phyloP scores from a whole-genome alignment of 2,888 invertebrate genomes.

The Coleophora deauratella region DNA sequence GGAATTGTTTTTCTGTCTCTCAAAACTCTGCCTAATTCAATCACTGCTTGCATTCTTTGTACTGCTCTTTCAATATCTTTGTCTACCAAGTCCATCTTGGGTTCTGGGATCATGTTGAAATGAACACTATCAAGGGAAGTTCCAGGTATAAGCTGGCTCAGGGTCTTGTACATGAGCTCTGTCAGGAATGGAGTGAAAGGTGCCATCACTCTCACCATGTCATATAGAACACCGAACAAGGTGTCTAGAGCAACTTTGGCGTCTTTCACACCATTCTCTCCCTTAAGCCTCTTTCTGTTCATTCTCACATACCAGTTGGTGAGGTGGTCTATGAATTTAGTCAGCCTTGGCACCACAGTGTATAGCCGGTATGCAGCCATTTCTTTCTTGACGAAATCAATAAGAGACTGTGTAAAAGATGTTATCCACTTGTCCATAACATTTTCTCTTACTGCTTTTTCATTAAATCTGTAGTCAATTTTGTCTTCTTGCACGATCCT shows the following conservation, averaged over 20 bases:
- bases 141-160: slow-evolving; percentile 78
- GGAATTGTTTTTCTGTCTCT: slow-evolving; percentile 95
- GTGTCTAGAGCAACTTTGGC: slow-evolving; percentile 90
- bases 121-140: slow-evolving; percentile 86
- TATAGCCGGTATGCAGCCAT: slow-evolving; percentile 96
- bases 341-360: slow-evolving; percentile 93
- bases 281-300: slow-evolving; percentile 96
- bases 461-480: slow-evolving; percentile 70
- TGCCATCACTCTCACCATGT: slow-evolving; percentile 94
- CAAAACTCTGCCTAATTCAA: slow-evolving; percentile 94
- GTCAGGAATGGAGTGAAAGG: slow-evolving; percentile 98
- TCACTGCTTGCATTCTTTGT: slow-evolving; percentile 93
- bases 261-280: slow-evolving; percentile 87
- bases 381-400: slow-evolving; percentile 90
- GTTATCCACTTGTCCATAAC: slow-evolving; percentile 98
- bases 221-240: slow-evolving; percentile 89
- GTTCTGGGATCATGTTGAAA: slow-evolving; percentile 90
- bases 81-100: slow-evolving; percentile 82
- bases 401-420: slow-evolving; percentile 95
- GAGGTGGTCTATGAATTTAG: slow-evolving; percentile 97
- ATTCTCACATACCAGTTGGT: slow-evolving; percentile 99
- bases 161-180: slow-evolving; percentile 94
- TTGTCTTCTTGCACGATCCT: slow-evolving; percentile 82
- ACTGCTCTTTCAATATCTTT: slow-evolving; percentile 92
- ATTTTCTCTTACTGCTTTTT: slow-evolving; percentile 75